These are phyloP conservation scores for Hucho hucho DNA, from an alignment of 2,113 vertebrate species.

Conservation along the genomic window DNA sequence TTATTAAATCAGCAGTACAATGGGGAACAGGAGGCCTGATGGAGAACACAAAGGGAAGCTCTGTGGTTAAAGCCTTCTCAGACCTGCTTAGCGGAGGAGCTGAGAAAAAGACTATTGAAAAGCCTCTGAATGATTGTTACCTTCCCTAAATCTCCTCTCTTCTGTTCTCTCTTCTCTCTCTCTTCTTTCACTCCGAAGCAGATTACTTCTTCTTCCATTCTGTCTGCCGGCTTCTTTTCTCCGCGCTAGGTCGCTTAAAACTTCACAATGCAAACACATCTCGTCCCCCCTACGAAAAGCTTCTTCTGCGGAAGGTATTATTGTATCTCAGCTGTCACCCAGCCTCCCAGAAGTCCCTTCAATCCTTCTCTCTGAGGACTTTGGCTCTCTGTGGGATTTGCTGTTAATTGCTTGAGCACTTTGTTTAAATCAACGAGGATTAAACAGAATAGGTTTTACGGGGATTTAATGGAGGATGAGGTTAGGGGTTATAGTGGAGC, in stretches of 20 bases:
- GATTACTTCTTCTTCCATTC: conserved; percentile 63
- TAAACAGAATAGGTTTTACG: conserved; percentile 50
- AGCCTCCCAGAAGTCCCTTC: conserved; percentile 42
- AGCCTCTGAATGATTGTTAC: conserved; percentile 54
- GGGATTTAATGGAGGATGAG: conserved; percentile 42
- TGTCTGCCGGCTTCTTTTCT: conserved; percentile 53
- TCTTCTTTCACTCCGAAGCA: conserved; percentile 46
- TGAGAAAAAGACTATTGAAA: background rate
- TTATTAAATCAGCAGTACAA: conserved; percentile 65
- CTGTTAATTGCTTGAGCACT: conserved; percentile 62
- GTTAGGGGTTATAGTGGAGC: background rate
- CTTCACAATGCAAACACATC: conserved; percentile 61
- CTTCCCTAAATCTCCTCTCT: conserved; percentile 51
- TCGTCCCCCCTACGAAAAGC: conserved; percentile 40
- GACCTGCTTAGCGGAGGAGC: conserved; percentile 62
- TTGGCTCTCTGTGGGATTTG: conserved; percentile 52
- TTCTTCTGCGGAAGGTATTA: conserved; percentile 42
- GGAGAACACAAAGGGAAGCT: conserved; percentile 60
- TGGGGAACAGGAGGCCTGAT: conserved; percentile 61
- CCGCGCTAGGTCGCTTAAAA: conserved; percentile 68
- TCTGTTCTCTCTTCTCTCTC: conserved; percentile 21
- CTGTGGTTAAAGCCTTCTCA: conserved; percentile 71
- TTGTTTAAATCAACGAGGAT: conserved; percentile 66
- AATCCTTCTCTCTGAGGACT: conserved; percentile 42
- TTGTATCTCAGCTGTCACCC: conserved; percentile 47